These are phyloP conservation scores for Anaspis maculata DNA, from an alignment of 2,888 invertebrate genomes.

Conservation along the genomic window DNA sequence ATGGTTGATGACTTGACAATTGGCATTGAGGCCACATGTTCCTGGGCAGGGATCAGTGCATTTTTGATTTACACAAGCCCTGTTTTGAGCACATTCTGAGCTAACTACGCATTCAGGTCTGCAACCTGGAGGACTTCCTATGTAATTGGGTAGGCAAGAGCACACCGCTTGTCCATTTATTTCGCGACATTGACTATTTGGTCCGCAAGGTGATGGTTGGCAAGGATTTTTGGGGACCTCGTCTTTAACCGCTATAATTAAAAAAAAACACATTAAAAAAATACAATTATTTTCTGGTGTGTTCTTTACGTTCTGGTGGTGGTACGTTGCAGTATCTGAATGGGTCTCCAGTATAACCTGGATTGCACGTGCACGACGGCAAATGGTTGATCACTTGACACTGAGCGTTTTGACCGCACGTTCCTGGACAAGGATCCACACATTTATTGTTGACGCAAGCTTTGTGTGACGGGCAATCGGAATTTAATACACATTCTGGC, in stretches of 20 bases:
- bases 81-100: constrained; percentile 54
- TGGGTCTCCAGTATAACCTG: constrained; percentile 56
- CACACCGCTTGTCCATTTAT: constrained; percentile 59
- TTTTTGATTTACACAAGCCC: constrained; percentile 60
- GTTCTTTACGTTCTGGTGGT: too few relatives aligned
- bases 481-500: constrained; percentile 64
- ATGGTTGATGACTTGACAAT: constrained; percentile 47
- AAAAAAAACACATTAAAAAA: not conserved
- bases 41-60: constrained; percentile 65
- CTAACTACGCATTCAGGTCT: constrained; percentile 61
- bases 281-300: too few relatives aligned
- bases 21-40: constrained; percentile 59
- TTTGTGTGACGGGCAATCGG: constrained; percentile 62
- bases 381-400: constrained; percentile 68
- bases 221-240: constrained; percentile 43
- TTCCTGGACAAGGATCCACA: constrained; percentile 71
- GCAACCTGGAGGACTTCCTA: constrained; percentile 61
- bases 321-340: constrained; percentile 37
- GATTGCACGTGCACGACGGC: constrained; percentile 58
- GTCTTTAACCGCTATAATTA: constrained; percentile 35
- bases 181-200: constrained; percentile 71
- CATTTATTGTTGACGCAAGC: constrained; percentile 70
- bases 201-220: constrained; percentile 66
- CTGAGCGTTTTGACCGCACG: constrained; percentile 66
- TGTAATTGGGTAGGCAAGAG: constrained; percentile 59